Conservation (phyloP, 2,797 vertebrate genomes). For the Bryconaethiops microstoma region DNA sequence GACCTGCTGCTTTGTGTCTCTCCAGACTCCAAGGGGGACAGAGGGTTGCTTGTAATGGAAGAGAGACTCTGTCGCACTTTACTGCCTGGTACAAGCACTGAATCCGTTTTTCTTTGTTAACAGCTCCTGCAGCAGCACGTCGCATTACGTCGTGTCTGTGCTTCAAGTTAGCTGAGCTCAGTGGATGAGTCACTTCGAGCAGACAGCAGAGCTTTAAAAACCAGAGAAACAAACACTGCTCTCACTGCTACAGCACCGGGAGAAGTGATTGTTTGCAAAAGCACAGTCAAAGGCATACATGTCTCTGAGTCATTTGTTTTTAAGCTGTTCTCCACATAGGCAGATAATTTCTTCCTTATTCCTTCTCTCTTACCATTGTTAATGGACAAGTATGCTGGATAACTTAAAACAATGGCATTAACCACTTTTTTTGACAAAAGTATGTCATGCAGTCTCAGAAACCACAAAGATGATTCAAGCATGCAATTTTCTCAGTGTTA, state of each 20-base stretch:
- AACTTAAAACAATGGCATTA: no score
- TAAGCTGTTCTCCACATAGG: conserved; percentile 14
- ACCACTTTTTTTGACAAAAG: no score
- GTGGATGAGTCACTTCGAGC: conserved; percentile 19
- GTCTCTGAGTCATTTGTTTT: conserved; percentile 3
- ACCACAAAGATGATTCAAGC: no score
- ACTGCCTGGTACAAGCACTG: conserved; percentile 26
- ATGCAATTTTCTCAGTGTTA: no score
- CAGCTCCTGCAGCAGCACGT: conserved; percentile 21
- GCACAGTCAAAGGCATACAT: conserved; percentile 6
- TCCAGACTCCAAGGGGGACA: neutral
- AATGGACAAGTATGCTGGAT: neutral
- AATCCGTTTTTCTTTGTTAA: conserved; percentile 27
- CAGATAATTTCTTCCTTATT: neutral
- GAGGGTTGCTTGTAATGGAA: neutral
- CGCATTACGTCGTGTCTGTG: conserved; percentile 9
- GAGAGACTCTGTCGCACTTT: conserved; percentile 14
- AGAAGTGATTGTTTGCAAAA: neutral
- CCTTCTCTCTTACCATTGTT: neutral
- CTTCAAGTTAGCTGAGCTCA: conserved; percentile 7
- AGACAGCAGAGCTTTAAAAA: conserved; percentile 26
- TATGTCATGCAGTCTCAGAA: no score
- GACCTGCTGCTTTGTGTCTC: conserved; percentile 27
- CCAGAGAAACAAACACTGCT: conserved; percentile 5
- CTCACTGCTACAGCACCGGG: neutral